Conservation (phyloP, 2,797 vertebrate genomes). For the Cirrhinus molitorella region DNA sequence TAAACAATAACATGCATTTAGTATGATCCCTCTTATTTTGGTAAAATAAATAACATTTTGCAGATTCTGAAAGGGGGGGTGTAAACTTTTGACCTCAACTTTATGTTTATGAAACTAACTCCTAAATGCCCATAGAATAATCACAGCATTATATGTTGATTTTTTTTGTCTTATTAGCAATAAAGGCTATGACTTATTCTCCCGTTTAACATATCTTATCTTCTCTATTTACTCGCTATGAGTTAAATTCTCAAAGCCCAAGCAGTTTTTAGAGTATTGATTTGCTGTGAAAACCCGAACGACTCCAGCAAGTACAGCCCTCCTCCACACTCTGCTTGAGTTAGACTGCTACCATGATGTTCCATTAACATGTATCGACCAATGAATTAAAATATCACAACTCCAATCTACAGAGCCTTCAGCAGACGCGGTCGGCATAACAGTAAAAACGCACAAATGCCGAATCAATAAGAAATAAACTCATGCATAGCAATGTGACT, state of each 20-base stretch:
- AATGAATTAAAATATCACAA: slow-evolving; percentile 55
- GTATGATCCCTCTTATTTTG: too few relatives aligned
- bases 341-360: slow-evolving; percentile 33
- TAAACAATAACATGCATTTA: too few relatives aligned
- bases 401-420: slow-evolving; percentile 41
- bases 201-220: background rate
- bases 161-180: background rate
- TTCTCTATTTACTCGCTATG: slow-evolving; percentile 18
- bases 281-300: slow-evolving; percentile 43
- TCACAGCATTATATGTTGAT: background rate
- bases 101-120: background rate
- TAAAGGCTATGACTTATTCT: background rate
- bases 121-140: background rate
- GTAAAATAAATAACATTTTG: too few relatives aligned
- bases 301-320: slow-evolving; percentile 19
- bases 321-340: slow-evolving; percentile 16
- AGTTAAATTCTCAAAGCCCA: slow-evolving; percentile 31
- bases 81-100: too few relatives aligned
- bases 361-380: slow-evolving; percentile 61
- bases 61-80: too few relatives aligned
- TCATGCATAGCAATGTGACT: slow-evolving; percentile 31
- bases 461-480: slow-evolving; percentile 56
- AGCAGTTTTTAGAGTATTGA: slow-evolving; percentile 52
- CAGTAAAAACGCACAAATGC: slow-evolving; percentile 42
- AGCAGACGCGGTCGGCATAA: slow-evolving; percentile 30